Conservation (phyloP, 2,797 vertebrate genomes). For the Dendrocincla fuliginosa region DNA sequence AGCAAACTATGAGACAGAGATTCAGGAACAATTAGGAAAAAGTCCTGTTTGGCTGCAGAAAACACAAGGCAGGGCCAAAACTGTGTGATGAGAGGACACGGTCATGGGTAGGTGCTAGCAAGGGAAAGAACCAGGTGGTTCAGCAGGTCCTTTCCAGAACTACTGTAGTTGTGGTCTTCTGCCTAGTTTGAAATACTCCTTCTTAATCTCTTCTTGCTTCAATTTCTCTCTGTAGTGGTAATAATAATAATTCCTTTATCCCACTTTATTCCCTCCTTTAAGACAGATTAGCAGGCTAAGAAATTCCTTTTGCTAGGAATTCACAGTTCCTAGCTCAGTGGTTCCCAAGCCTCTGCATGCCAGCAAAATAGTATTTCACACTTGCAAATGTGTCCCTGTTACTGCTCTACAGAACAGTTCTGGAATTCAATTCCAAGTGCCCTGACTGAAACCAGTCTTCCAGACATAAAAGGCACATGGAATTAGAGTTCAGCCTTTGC, state of each 20-base stretch:
- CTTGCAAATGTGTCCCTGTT: background rate
- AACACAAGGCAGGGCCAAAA: background rate
- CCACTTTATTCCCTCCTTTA: background rate
- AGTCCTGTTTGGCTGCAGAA: background rate
- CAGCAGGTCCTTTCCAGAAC: background rate
- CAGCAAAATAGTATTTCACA: background rate
- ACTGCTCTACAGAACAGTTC: background rate
- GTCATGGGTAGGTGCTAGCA: background rate
- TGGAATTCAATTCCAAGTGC: background rate
- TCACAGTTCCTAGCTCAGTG: background rate
- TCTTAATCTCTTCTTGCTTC: background rate
- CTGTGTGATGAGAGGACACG: accelerated
- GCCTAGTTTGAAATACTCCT: background rate
- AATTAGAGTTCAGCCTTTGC: background rate
- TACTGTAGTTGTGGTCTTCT: background rate
- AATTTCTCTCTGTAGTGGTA: background rate
- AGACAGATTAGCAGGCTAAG: background rate
- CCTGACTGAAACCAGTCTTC: background rate
- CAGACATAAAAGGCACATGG: background rate
- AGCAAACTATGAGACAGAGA: background rate
- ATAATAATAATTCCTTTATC: background rate
- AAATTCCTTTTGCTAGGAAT: background rate
- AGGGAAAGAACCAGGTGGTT: background rate
- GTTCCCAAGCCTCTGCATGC: background rate
- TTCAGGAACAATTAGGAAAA: background rate